Percentiles rank a stretch among this genome's conserved stretches.
Conservation (phyloP, 2,888 invertebrate species). For the Pyrocoelia pectoralis region DNA sequence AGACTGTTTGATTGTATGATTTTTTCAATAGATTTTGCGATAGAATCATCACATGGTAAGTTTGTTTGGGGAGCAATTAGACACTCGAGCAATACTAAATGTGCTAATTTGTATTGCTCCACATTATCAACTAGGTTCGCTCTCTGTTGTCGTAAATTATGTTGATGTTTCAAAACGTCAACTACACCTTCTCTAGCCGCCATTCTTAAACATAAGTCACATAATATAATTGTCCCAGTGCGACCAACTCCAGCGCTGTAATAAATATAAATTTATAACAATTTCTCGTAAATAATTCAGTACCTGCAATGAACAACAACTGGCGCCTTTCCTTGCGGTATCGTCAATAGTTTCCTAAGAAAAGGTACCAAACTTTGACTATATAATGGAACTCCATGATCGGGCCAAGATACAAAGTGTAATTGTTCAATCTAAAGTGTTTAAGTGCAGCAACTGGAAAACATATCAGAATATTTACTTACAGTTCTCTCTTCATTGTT, state of each 20-base stretch:
- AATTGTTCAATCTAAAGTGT: conserved; percentile 58
- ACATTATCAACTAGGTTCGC: conserved; percentile 58
- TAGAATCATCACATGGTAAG: conserved; percentile 53
- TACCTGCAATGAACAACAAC: conserved; percentile 63
- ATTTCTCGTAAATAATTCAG: neutral
- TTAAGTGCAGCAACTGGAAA: neutral
- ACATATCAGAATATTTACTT: conserved; percentile 34
- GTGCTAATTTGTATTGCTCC: conserved; percentile 61
- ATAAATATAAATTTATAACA: conserved; percentile 3
- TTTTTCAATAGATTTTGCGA: conserved; percentile 46
- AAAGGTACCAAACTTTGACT: conserved; percentile 38
- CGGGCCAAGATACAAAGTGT: conserved; percentile 64
- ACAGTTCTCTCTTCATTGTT: conserved; percentile 59
- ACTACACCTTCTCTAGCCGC: conserved; percentile 56
- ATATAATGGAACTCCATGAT: conserved; percentile 60
- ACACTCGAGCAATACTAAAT: conserved; percentile 59
- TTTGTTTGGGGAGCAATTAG: conserved; percentile 54
- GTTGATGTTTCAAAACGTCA: conserved; percentile 50
- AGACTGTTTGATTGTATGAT: conserved; percentile 47
- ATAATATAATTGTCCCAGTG: conserved; percentile 68
- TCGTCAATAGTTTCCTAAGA: conserved; percentile 52
- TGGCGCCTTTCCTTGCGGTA: conserved; percentile 52
- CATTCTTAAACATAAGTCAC: conserved; percentile 64
- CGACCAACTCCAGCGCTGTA: conserved; percentile 69
- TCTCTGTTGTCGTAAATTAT: conserved; percentile 53